phyloP scores from a whole-genome alignment of 2,888 invertebrate species.

The Ypsolopha sequella region DNA sequence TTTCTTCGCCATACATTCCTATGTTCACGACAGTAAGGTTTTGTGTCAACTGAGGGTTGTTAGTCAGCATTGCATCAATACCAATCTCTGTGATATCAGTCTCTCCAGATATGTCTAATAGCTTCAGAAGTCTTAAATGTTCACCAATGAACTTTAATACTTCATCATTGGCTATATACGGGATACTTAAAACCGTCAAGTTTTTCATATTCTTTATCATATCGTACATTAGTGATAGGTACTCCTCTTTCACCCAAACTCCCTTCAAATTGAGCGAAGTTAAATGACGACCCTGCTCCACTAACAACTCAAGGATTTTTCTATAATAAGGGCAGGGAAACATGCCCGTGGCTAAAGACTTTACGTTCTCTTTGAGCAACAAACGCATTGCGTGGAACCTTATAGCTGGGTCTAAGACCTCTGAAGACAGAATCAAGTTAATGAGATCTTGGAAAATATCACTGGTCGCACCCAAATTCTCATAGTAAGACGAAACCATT shows the following conservation, averaged over 20 bases:
- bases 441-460: slow-evolving; percentile 78
- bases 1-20: slow-evolving; percentile 78
- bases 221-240: slow-evolving; percentile 72
- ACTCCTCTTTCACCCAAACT: slow-evolving; percentile 80
- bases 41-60: slow-evolving; percentile 63
- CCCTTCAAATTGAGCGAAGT: slow-evolving; percentile 78
- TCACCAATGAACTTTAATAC: slow-evolving; percentile 72
- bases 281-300: slow-evolving; percentile 73
- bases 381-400: slow-evolving; percentile 76
- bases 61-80: slow-evolving; percentile 67
- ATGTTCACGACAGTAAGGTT: slow-evolving; percentile 74
- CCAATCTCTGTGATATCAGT: slow-evolving; percentile 77
- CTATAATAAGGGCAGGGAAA: slow-evolving; percentile 80
- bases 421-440: slow-evolving; percentile 73
- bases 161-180: slow-evolving; percentile 78
- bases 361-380: slow-evolving; percentile 75
- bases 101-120: slow-evolving; percentile 78
- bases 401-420: slow-evolving; percentile 76
- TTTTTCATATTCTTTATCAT: slow-evolving; percentile 71
- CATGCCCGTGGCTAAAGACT: slow-evolving; percentile 75
- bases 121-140: slow-evolving; percentile 66
- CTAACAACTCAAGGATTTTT: slow-evolving; percentile 75
- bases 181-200: slow-evolving; percentile 74
- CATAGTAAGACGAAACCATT: slow-evolving; percentile 72
- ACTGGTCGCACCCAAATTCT: slow-evolving; percentile 73